Evolutionary conservation across 2,797 vertebrate genomes (phyloP).

Genomic region (Sebastiscus albofasciatus): DNA sequence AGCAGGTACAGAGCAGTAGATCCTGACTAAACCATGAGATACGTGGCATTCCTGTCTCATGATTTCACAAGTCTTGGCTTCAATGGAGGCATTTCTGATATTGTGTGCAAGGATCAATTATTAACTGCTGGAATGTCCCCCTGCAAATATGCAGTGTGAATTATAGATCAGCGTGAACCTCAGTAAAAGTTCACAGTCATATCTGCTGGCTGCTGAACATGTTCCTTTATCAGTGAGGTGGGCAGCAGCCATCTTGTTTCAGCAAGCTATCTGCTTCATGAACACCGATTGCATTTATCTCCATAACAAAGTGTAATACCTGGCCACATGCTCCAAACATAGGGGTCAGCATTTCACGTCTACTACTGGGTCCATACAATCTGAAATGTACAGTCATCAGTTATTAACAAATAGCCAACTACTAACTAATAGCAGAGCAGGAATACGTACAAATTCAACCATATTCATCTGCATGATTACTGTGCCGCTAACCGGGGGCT

Average conservation of each 20-base stretch:
- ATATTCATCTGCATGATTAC: no score
- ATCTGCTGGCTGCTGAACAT: background rate
- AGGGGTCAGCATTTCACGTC: no score
- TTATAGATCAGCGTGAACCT: constrained; percentile 1
- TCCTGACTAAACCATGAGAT: background rate
- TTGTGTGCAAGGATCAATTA: background rate
- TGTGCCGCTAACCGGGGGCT: no score
- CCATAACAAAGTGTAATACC: no score
- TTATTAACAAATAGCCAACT: no score
- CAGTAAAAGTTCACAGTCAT: background rate
- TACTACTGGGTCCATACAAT: no score
- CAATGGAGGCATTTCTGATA: background rate
- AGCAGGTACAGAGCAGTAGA: background rate
- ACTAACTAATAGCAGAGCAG: no score
- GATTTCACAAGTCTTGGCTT: background rate
- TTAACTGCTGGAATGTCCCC: constrained; percentile 31
- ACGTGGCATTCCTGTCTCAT: background rate
- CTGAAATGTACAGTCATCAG: no score
- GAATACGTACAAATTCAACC: no score
- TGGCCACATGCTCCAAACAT: no score
- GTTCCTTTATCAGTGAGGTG: background rate
- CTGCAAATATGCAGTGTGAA: background rate
- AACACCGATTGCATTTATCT: background rate
- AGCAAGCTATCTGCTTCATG: background rate
- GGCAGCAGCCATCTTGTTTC: constrained; percentile 43